phyloP scores from a whole-genome alignment of 2,113 vertebrate genomes.

The Orcinus orca region DNA sequence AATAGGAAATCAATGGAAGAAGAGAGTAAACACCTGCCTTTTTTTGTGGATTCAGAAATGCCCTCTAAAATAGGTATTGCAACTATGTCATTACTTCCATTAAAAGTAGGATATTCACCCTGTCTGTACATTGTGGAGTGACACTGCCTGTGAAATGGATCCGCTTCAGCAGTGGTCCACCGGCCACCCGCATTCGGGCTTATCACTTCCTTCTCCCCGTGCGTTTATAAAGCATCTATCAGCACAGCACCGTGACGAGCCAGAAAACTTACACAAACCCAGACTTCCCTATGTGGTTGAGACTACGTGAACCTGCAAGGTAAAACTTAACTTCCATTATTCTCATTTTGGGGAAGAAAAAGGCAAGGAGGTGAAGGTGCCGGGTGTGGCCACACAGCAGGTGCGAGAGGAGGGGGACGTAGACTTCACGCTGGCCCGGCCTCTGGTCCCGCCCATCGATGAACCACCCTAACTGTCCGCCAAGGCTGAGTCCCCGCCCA shows the following conservation, averaged over 20 bases:
- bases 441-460: background rate
- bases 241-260: background rate
- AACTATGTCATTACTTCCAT: too few species aligned
- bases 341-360: background rate
- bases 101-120: background rate
- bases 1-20: background rate
- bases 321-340: background rate
- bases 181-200: background rate
- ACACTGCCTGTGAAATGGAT: background rate
- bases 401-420: accelerated
- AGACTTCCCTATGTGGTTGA: background rate
- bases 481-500: background rate
- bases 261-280: background rate
- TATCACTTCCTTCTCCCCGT: background rate
- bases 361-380: background rate
- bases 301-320: too few species aligned
- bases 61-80: background rate
- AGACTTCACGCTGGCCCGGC: accelerated
- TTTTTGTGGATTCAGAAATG: background rate
- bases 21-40: background rate
- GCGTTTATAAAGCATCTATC: too few species aligned
- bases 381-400: too few species aligned
- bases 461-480: accelerated
- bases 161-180: accelerated
- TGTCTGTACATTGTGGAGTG: background rate